Base-by-base conservation (phyloP, 2,888 invertebrate species). In the Xanthostigma xanthostigma region DNA sequence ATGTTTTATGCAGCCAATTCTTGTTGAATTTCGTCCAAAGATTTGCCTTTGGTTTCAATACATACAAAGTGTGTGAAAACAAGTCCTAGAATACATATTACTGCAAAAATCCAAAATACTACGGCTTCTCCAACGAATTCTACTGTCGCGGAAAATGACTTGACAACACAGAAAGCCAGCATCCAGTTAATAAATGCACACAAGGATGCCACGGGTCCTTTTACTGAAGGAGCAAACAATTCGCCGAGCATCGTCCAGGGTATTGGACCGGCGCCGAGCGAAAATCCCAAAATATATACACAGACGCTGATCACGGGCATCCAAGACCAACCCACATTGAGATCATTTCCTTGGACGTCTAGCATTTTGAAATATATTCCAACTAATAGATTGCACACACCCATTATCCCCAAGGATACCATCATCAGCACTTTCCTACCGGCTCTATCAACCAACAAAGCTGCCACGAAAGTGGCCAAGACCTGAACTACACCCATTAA, bases 401-500 rank as follows among this genome's bases (percentile, higher is more conserved):
- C 74, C 81, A 85, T 84, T 27, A 80, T 69, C 13, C 75, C 59
- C 41, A 84, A 79, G 39, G 88, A 88, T 50, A 84, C 72, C 33
- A 89, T 70, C 8, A 91, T 69, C 0, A 92, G 68, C 1, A 83
- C 73, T 54, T 82, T 77, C 49, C 92, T 72, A 0, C 92, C 92
- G 8, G 82, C 81, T 48, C 74, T 75, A 53, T 92, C 92, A 10
- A 87, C 76, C 0, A 85, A 64, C n/a, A 80, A 55, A 0, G 82
- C 78, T 0, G 84, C 78, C 0, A 74, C 63, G 36, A 75, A 71
- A 0, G 84, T 82, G 61, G 80, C 79, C 2, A 78, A 59, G 9
- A 82, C 83, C 65, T 90, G 89, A 1, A 89, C 84, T 0, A 79
- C 66, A 0, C 85, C 87, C 3, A 91, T 78, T 37, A 85, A 74